A percentile compares a stretch with the other conserved stretches of the same genome.
These are phyloP conservation scores for Drosophila athabasca DNA, from an alignment of 1,140 invertebrate species.

Conservation along the genomic window DNA sequence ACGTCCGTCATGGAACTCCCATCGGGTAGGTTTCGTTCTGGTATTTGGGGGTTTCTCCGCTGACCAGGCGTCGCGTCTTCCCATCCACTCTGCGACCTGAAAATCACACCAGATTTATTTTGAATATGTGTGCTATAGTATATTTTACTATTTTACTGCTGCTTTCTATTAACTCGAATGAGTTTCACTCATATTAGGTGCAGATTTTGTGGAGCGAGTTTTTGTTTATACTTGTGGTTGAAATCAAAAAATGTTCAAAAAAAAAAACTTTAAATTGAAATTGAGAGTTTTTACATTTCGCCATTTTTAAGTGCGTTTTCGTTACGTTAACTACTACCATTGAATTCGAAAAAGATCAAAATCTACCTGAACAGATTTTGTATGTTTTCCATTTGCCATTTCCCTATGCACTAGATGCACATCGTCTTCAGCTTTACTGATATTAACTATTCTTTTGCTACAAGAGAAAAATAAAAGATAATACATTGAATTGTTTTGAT, in stretches of 20 bases:
- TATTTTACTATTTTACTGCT: no score
- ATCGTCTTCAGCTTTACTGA: constrained; percentile 89
- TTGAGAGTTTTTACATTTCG: constrained; percentile 58
- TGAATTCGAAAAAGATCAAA: constrained; percentile 72
- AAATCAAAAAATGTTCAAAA: constrained; percentile 59
- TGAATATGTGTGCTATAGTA: no score
- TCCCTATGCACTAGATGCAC: constrained; percentile 87
- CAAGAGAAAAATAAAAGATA: constrained; percentile 84
- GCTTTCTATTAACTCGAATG: background rate
- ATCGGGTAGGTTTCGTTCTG: constrained; percentile 87
- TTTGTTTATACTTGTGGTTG: constrained; percentile 20
- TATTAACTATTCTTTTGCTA: constrained; percentile 89
- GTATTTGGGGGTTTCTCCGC: constrained; percentile 87
- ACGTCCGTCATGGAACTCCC: constrained; percentile 88
- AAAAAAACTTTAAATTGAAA: constrained; percentile 69
- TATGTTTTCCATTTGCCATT: constrained; percentile 87
- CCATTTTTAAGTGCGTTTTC: constrained; percentile 51
- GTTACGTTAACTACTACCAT: constrained; percentile 57
- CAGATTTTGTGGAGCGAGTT: constrained; percentile 33
- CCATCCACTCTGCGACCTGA: constrained; percentile 87
- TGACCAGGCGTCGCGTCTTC: constrained; percentile 90
- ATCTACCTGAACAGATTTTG: constrained; percentile 88
- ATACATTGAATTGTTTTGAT: constrained; percentile 62
- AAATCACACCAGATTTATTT: constrained; percentile 12
- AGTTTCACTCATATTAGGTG: constrained; percentile 25